A percentile compares a stretch with the other conserved stretches of the same genome.
These are phyloP conservation scores for Platysteira castanea DNA, from an alignment of 2,113 vertebrate genomes.

Conservation along the genomic window DNA sequence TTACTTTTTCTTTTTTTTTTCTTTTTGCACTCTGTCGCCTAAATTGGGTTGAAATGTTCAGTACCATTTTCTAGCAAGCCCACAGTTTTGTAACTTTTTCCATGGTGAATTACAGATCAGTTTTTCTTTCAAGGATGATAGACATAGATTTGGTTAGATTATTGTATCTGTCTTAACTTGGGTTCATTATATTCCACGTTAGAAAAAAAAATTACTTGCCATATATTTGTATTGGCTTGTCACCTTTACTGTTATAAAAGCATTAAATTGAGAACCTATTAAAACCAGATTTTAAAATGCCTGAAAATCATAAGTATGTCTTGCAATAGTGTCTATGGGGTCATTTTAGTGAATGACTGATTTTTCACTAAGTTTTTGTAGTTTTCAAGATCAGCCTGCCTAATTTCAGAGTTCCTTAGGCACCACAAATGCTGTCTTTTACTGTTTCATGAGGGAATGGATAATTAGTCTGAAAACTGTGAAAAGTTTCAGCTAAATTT, in stretches of 20 bases:
- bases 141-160: conserved; percentile 16
- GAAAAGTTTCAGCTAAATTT: background rate
- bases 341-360: background rate
- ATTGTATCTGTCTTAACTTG: conserved; percentile 57
- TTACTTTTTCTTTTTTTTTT: background rate
- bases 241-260: conserved; percentile 66
- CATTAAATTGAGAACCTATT: conserved; percentile 59
- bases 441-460: background rate
- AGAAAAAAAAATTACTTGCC: conserved; percentile 42
- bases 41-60: conserved; percentile 20
- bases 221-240: conserved; percentile 77
- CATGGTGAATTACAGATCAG: conserved; percentile 52
- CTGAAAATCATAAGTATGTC: conserved; percentile 3
- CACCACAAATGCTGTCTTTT: background rate
- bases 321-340: background rate
- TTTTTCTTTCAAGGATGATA: conserved; percentile 62
- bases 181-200: conserved; percentile 55
- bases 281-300: conserved; percentile 65
- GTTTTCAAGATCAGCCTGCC: background rate
- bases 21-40: background rate
- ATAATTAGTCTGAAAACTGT: background rate
- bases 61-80: conserved; percentile 44
- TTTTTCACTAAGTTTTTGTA: conserved; percentile 7
- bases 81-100: conserved; percentile 46
- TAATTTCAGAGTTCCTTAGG: conserved; percentile 11